A percentile compares a stretch with the other conserved stretches of the same genome.
phyloP scores from a whole-genome alignment of 1,140 invertebrate genomes.

The Bombus difficillimus region DNA sequence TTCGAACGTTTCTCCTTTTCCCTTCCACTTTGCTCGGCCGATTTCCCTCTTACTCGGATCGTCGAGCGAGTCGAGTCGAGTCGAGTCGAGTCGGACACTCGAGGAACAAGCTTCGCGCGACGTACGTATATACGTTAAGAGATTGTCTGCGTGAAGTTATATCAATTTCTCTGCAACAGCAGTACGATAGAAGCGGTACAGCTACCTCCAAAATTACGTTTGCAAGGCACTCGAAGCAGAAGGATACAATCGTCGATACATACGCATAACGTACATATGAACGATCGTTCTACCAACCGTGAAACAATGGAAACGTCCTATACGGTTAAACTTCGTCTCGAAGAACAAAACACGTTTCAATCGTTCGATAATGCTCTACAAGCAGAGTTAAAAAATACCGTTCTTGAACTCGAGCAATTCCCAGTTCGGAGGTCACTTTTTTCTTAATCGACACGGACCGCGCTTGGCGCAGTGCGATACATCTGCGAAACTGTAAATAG shows the following conservation, averaged over 20 bases:
- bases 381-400: too few relatives aligned
- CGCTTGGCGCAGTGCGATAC: too few relatives aligned
- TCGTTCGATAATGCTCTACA: too few relatives aligned
- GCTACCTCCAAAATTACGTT: constrained; percentile 58
- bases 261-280: not conserved
- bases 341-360: too few relatives aligned
- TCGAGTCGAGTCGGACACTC: constrained; percentile 50
- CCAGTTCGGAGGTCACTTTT: too few relatives aligned
- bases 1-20: not conserved
- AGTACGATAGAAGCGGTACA: constrained; percentile 67
- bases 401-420: too few relatives aligned
- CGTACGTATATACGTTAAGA: not conserved
- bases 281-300: not conserved
- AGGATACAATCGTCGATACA: not conserved
- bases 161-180: constrained; percentile 73
- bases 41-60: constrained; percentile 43
- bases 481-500: too few relatives aligned
- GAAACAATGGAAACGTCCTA: not conserved
- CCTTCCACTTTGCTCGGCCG: not conserved
- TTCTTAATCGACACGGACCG: too few relatives aligned
- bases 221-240: not conserved
- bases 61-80: constrained; percentile 27
- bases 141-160: constrained; percentile 60
- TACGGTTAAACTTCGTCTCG: too few relatives aligned
- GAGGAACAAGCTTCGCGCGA: constrained; percentile 20